Evolutionary conservation across 2,888 invertebrate species (phyloP).

Genomic region (Coelinius sp.): DNA sequence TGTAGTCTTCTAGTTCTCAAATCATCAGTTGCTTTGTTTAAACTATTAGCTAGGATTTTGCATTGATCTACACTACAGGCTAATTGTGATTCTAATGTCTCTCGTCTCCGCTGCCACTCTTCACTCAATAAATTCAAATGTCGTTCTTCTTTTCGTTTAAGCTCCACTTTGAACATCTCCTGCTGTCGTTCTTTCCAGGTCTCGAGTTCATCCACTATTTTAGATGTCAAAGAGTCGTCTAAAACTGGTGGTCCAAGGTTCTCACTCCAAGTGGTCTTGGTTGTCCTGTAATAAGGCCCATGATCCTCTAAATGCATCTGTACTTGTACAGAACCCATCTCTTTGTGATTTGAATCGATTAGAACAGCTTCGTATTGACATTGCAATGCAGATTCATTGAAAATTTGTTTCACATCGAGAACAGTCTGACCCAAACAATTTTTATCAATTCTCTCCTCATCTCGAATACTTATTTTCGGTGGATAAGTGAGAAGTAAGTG

Average conservation of each 20-base stretch:
- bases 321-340: slow-evolving; percentile 58
- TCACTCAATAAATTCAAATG: slow-evolving; percentile 72
- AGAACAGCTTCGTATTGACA: slow-evolving; percentile 58
- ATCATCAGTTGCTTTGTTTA: slow-evolving; percentile 76
- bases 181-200: slow-evolving; percentile 82
- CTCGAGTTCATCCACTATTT: slow-evolving; percentile 79
- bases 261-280: slow-evolving; percentile 53
- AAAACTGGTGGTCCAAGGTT: slow-evolving; percentile 64
- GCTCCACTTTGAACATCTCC: slow-evolving; percentile 75
- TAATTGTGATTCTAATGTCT: slow-evolving; percentile 75
- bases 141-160: slow-evolving; percentile 75
- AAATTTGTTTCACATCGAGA: slow-evolving; percentile 58
- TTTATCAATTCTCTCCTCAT: slow-evolving; percentile 46
- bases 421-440: slow-evolving; percentile 55
- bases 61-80: slow-evolving; percentile 76
- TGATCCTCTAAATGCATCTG: slow-evolving; percentile 60
- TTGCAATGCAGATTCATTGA: slow-evolving; percentile 56
- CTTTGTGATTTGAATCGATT: slow-evolving; percentile 52
- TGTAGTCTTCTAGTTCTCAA: slow-evolving; percentile 72
- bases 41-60: slow-evolving; percentile 74
- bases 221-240: slow-evolving; percentile 69
- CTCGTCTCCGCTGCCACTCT: slow-evolving; percentile 75
- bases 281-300: slow-evolving; percentile 59
- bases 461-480: slow-evolving; percentile 64
- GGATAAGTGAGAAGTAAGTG: slow-evolving; percentile 61